Evolutionary conservation across 2,888 invertebrate genomes (phyloP).

Genomic region (Phytoseiulus persimilis): DNA sequence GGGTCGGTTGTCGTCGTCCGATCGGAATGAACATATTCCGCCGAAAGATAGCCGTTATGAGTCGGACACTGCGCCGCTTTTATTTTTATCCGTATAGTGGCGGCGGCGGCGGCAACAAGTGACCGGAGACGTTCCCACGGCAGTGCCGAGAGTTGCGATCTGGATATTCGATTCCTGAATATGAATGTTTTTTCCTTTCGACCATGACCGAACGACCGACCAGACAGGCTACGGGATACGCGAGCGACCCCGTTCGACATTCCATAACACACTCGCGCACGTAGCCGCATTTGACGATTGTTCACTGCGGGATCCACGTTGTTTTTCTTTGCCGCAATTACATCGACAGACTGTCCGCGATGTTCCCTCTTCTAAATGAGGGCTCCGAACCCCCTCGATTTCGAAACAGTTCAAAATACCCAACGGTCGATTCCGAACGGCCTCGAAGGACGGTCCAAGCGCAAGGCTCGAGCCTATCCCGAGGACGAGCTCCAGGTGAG

Average conservation of each 20-base stretch:
- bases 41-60: background rate
- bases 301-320: background rate
- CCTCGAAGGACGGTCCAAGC: too few species aligned
- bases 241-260: background rate
- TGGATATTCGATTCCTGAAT: background rate
- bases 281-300: background rate
- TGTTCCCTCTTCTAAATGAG: background rate
- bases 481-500: too few species aligned
- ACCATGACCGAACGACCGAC: background rate
- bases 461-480: too few species aligned
- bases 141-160: background rate
- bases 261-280: background rate
- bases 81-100: background rate
- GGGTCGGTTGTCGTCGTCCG: background rate
- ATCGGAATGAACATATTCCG: background rate
- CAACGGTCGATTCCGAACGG: too few species aligned
- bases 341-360: too few species aligned
- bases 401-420: too few species aligned
- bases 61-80: background rate
- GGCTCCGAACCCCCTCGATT: too few species aligned
- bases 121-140: background rate
- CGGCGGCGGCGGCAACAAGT: background rate
- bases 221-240: background rate
- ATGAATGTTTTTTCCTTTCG: background rate
- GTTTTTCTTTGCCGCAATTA: background rate